Conservation (phyloP, 2,797 vertebrate genomes). For the Emys orbicularis region DNA sequence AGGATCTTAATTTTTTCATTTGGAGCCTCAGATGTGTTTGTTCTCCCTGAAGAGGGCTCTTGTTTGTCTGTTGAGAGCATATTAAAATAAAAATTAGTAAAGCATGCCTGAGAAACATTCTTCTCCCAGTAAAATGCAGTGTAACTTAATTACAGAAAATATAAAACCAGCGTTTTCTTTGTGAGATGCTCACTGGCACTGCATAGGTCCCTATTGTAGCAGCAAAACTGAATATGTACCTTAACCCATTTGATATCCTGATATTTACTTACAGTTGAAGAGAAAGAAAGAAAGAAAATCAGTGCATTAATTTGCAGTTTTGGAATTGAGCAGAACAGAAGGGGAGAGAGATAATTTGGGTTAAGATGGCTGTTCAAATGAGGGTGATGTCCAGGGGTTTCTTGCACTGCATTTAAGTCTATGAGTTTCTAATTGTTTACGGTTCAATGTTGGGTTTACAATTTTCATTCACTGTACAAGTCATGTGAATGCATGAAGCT, state of each 20-base stretch:
- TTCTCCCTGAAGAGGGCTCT: constrained; percentile 54
- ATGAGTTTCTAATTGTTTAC: constrained; percentile 61
- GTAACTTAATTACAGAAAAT: constrained; percentile 66
- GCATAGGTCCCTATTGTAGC: constrained; percentile 66
- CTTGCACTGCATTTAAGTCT: constrained; percentile 45
- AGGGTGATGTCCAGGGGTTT: constrained; percentile 35
- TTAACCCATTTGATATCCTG: constrained; percentile 74
- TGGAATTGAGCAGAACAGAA: background rate
- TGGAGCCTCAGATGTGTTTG: constrained; percentile 19
- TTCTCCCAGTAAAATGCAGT: constrained; percentile 59
- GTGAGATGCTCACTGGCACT: constrained; percentile 58
- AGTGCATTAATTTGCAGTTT: background rate
- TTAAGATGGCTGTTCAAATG: constrained; percentile 35
- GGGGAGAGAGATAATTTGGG: constrained; percentile 30
- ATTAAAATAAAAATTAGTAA: constrained; percentile 45
- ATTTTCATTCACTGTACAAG: constrained; percentile 59
- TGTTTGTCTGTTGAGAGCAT: constrained; percentile 66
- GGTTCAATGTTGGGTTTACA: constrained; percentile 58
- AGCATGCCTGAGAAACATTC: constrained; percentile 38
- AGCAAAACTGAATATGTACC: constrained; percentile 67
- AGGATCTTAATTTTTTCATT: constrained; percentile 81
- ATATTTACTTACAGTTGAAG: constrained; percentile 59
- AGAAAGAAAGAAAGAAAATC: constrained; percentile 2
- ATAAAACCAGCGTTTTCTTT: constrained; percentile 56
- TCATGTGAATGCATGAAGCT: constrained; percentile 45